A percentile compares a stretch with the other conserved stretches of the same genome.
phyloP scores from a whole-genome alignment of 2,797 vertebrate genomes.

The Artibeus lituratus region DNA sequence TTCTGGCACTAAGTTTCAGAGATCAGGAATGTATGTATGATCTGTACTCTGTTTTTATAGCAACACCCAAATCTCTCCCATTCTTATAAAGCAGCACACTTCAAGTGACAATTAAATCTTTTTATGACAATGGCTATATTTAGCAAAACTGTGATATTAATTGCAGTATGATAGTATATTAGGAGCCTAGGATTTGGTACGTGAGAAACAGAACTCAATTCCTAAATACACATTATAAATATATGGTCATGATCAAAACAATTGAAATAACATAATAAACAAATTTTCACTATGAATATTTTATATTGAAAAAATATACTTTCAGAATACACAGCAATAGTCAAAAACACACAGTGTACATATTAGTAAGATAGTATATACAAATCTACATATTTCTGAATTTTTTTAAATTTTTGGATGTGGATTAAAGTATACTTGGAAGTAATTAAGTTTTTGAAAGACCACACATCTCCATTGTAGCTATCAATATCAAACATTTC shows the following conservation, averaged over 20 bases:
- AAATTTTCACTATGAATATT: slow-evolving; percentile 10
- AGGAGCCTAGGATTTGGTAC: background rate
- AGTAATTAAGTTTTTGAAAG: slow-evolving; percentile 64
- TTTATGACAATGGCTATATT: slow-evolving; percentile 56
- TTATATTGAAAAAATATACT: slow-evolving; percentile 19
- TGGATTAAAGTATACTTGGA: slow-evolving; percentile 49
- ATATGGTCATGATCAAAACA: slow-evolving; percentile 28
- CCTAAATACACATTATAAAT: slow-evolving; percentile 26
- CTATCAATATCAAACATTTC: slow-evolving; percentile 65
- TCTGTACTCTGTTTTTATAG: background rate
- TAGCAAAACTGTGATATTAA: slow-evolving; percentile 7
- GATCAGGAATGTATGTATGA: background rate
- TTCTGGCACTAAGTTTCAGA: background rate
- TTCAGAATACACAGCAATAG: background rate
- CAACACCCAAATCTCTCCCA: slow-evolving; percentile 18
- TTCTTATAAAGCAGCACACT: slow-evolving; percentile 47
- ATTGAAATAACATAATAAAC: slow-evolving; percentile 35
- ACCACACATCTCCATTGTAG: slow-evolving; percentile 44
- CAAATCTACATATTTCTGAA: slow-evolving; percentile 29
- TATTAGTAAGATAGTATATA: background rate
- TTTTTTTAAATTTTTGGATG: background rate
- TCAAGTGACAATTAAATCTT: slow-evolving; percentile 56
- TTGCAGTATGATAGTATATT: background rate
- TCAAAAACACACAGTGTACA: background rate
- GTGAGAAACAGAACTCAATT: slow-evolving; percentile 13